A percentile compares a stretch with the other conserved stretches of the same genome.
Evolutionary conservation across 2,113 vertebrate genomes (phyloP).

Genomic region (Protobothrops flavoviridis): DNA sequence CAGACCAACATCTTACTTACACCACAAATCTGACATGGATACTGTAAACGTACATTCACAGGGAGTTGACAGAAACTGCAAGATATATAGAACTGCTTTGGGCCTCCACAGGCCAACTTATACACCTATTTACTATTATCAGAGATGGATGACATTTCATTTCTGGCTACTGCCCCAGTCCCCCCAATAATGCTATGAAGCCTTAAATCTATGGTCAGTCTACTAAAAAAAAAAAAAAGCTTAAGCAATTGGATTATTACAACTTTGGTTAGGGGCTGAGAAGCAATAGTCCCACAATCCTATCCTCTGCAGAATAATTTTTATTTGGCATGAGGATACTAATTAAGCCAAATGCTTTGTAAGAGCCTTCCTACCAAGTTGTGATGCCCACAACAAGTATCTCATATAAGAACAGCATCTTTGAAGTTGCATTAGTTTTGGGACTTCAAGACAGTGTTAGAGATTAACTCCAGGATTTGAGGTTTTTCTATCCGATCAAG

Average conservation of each 20-base stretch:
- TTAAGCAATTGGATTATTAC: background rate
- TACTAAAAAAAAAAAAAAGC: background rate
- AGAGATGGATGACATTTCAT: background rate
- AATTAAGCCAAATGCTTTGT: background rate
- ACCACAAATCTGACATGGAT: background rate
- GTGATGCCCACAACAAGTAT: background rate
- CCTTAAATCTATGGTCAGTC: background rate
- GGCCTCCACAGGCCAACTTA: background rate
- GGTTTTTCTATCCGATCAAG: constrained; percentile 45
- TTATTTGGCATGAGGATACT: background rate
- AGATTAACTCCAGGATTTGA: constrained; percentile 21
- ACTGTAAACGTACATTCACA: background rate
- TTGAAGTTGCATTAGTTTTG: background rate
- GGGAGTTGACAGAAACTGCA: background rate
- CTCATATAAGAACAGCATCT: background rate
- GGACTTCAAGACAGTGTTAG: background rate
- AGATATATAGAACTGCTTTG: background rate
- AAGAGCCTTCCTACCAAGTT: background rate
- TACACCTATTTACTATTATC: background rate
- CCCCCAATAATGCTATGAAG: background rate
- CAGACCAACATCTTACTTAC: background rate
- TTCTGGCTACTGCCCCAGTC: background rate
- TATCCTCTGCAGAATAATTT: background rate
- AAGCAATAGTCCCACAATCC: background rate
- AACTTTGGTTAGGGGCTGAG: background rate